Base-by-base conservation (phyloP, 2,113 vertebrate genomes). In the Megaceryle maxima region DNA sequence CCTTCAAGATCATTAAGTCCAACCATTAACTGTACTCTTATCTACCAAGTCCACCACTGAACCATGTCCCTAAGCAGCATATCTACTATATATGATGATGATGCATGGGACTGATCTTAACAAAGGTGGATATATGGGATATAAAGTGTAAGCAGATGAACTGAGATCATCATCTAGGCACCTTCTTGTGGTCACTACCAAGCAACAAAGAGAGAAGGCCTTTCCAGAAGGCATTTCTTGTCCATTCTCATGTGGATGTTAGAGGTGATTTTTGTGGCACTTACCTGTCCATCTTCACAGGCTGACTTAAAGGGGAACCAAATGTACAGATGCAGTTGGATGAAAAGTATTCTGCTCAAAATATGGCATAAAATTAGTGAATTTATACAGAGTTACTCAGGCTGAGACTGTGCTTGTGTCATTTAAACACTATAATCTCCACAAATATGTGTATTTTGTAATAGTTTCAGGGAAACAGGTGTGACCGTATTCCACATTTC, bases 51-150 rank as follows among this genome's bases (percentile, higher is more conserved):
- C 48, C 48, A 22, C 48, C 48, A 50, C 20, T 50, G 11, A 50
- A 50, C 48, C 48, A 24, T 50, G 48, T 50, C 48, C 48, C 48
- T 50, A 11, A 24, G 12, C 48, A 50, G 22, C 48, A 50, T 50
- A 50, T 24, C 48, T 50, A 50, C 48, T 41, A 13, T 41, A 41
- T 11, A 5, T 37, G 20, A 37, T 0, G 0, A 14, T 28, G 39
- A 70, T 44, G 57, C 37, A 53, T 4, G 4, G 29, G 57, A 50
- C 39, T 62, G 83, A 67, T 55, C 59, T 55, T 86, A 37, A 35
- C 26, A 16, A 51, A 82, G 33, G 29, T 64, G 24, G 46, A 17
- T 78, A 43, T 26, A 28, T 55, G 48, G 16, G 35, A 7, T 59
- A 29, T 48, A n/a, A 55, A 33, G 22, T 51, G 5, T n/a, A 55